A percentile compares a stretch with the other conserved stretches of the same genome.
Conservation (phyloP, 2,888 invertebrate genomes). For the Tridacna gigas region DNA sequence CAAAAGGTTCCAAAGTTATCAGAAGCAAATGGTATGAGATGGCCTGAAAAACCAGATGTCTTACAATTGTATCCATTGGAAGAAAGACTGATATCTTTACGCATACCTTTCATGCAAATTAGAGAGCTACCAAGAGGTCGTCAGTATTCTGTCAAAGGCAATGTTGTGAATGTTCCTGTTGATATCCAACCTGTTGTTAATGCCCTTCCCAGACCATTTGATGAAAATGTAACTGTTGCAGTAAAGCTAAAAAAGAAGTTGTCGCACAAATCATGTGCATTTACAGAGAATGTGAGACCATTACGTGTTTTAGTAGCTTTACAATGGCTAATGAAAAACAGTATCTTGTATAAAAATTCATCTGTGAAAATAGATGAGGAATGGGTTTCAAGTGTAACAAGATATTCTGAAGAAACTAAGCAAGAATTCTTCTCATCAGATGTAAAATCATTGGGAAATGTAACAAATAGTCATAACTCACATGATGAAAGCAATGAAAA, state of each 20-base stretch:
- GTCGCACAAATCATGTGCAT: conserved; percentile 31
- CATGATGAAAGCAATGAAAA: background rate
- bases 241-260: conserved; percentile 46
- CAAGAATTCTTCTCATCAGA: background rate
- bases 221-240: conserved; percentile 43
- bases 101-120: conserved; percentile 45
- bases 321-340: conserved; percentile 43
- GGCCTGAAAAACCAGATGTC: conserved; percentile 18
- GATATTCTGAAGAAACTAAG: background rate
- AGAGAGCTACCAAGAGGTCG: conserved; percentile 42
- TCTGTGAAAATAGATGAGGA: conserved; percentile 38
- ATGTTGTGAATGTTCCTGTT: conserved; percentile 62
- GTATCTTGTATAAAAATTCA: conserved; percentile 51
- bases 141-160: conserved; percentile 26
- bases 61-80: conserved; percentile 13
- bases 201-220: conserved; percentile 24
- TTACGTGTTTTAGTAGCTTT: conserved; percentile 39
- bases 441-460: background rate
- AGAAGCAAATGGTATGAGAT: conserved; percentile 19
- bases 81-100: conserved; percentile 23
- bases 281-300: conserved; percentile 53
- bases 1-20: conserved; percentile 21
- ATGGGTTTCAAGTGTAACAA: conserved; percentile 18
- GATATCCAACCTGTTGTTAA: conserved; percentile 54
- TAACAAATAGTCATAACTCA: background rate